These are phyloP conservation scores for Chaunax sp. DNA, from an alignment of 2,797 vertebrate species.

Conservation along the genomic window DNA sequence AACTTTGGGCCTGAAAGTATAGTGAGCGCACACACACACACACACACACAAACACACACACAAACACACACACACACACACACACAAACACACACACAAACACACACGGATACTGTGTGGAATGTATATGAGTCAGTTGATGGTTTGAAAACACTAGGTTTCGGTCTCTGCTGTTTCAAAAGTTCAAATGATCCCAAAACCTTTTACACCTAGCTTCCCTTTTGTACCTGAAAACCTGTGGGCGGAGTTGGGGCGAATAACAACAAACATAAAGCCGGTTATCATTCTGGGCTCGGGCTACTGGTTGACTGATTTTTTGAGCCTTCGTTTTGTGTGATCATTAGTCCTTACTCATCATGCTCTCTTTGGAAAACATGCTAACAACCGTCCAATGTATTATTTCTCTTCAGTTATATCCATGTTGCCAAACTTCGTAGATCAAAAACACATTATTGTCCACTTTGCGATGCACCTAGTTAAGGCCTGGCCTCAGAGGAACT, in stretches of 20 bases:
- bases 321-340: slow-evolving; percentile 5
- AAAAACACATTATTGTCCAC: slow-evolving; percentile 39
- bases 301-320: neutral
- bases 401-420: slow-evolving; percentile 17
- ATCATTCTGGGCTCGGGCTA: slow-evolving; percentile 16
- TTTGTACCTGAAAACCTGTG: slow-evolving; percentile 68
- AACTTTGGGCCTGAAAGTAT: slow-evolving; percentile 62
- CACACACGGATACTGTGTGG: slow-evolving; percentile 54
- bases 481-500: slow-evolving; percentile 27
- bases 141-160: slow-evolving; percentile 73
- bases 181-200: slow-evolving; percentile 78
- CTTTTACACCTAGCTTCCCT: slow-evolving; percentile 44
- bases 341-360: slow-evolving; percentile 27
- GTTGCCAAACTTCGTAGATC: slow-evolving; percentile 24
- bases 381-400: slow-evolving; percentile 24
- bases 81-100: neutral
- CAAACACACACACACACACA: slow-evolving; percentile 19
- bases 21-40: slow-evolving; percentile 40
- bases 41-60: neutral
- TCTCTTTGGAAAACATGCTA: slow-evolving; percentile 73
- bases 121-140: slow-evolving; percentile 73
- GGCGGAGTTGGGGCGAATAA: slow-evolving; percentile 30
- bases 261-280: slow-evolving; percentile 32
- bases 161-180: slow-evolving; percentile 76
- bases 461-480: slow-evolving; percentile 32